Base-by-base conservation (phyloP, 2,888 invertebrate species). In the Nemapogon koenigi region DNA sequence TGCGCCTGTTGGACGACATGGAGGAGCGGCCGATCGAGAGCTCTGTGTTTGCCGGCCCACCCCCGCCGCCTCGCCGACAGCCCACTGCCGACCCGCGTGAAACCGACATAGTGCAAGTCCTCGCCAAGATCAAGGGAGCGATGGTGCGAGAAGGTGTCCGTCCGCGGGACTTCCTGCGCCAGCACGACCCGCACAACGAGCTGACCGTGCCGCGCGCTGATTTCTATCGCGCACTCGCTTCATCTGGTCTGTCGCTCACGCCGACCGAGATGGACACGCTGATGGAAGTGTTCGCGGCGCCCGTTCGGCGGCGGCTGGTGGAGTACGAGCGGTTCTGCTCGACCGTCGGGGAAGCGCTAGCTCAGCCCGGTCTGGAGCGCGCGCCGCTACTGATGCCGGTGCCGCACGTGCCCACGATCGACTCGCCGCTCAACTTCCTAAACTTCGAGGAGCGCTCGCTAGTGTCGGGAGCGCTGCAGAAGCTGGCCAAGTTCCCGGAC, bases 101-200 rank as follows among this genome's bases (percentile, higher is more conserved):
- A 53, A 81, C 81, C 1, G 84, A 88, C 55, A 86, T 90, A 45
- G 84, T 88, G 29, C 78, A 83, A 48, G 83, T 90, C 43, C 71
- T 91, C 38, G 88, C 89, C 13, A 88, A 88, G 64, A 85, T 88
- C 47, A 90, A 90, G 62, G 85, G 86, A 18, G n/a, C n/a, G n/a
- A 86, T 86, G 73, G 78, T 72, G 35, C 22, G 40, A 7, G 22
- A 10, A 22, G 10, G 22, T 28, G 68, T 89, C 3, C 65, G 86
- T 27, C 83, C 87, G 4, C 63, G 81, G 25, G 85, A 88, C 52
- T 90, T 89, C 61, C 65, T 90, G 48, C 61, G 66, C 41, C 85
- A 84, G 55, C 88, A 83, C 56, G 90, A 91, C 66, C 64, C 59
- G 3, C 81, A 79, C 51, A 82, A 83, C 46, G 83, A 88, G 58